phyloP scores from a whole-genome alignment of 2,797 vertebrate species.

The Poliocrania exsul region DNA sequence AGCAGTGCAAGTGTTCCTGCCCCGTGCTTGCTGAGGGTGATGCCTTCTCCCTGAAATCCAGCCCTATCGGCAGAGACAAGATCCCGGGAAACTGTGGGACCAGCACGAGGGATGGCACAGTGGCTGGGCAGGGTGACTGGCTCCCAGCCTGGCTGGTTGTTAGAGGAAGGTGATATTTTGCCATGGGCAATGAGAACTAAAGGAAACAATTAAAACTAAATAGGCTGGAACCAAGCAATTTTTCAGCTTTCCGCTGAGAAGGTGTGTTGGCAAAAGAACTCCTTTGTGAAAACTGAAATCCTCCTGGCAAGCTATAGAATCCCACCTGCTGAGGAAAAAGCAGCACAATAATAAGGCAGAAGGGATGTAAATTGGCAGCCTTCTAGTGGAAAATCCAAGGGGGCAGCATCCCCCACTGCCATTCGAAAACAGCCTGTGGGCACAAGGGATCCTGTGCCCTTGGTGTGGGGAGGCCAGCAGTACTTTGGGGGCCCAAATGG shows the following conservation, averaged over 20 bases:
- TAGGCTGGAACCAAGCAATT: neutral
- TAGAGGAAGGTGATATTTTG: slow-evolving; percentile 1
- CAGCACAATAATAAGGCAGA: neutral
- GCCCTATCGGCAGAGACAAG: neutral
- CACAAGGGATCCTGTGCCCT: neutral
- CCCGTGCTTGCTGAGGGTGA: accelerated
- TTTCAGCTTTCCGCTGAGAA: neutral
- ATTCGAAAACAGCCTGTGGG: accelerated
- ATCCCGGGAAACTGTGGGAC: accelerated
- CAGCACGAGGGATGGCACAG: neutral
- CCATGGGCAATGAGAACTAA: neutral
- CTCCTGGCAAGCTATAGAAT: neutral
- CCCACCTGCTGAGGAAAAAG: neutral
- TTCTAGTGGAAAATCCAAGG: accelerated
- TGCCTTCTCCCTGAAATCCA: neutral
- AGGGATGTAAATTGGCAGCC: neutral
- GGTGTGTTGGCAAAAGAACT: neutral
- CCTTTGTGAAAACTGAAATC: neutral
- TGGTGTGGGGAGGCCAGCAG: accelerated
- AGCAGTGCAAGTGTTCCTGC: neutral
- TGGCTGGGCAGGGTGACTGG: neutral
- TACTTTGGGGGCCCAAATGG: neutral
- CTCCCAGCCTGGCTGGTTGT: neutral
- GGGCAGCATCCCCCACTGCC: neutral
- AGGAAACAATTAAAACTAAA: slow-evolving; percentile 55